A percentile compares a stretch with the other conserved stretches of the same genome.
These are phyloP conservation scores for Spisula subtruncata DNA, from an alignment of 2,888 invertebrate species.

Conservation along the genomic window DNA sequence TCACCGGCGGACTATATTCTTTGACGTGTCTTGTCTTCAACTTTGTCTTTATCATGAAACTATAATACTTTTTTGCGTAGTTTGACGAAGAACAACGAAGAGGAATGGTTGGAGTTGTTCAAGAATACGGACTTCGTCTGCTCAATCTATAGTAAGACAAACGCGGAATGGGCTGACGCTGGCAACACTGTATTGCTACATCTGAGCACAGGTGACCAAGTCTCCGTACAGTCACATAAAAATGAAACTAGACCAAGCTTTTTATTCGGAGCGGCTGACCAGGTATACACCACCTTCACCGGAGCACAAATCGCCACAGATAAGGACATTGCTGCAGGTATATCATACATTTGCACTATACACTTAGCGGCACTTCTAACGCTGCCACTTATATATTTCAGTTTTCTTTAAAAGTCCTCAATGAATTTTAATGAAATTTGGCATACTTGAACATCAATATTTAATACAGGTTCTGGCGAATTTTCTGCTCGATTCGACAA, in stretches of 20 bases:
- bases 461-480: too few relatives aligned
- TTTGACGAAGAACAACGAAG: constrained; percentile 9
- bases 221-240: constrained; percentile 48
- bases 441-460: too few relatives aligned
- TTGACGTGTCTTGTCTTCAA: too few relatives aligned
- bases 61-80: neutral
- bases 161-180: constrained; percentile 65
- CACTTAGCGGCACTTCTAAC: too few relatives aligned
- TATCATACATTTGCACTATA: too few relatives aligned
- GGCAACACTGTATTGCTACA: constrained; percentile 70
- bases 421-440: too few relatives aligned
- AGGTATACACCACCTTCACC: constrained; percentile 68
- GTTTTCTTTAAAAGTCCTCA: too few relatives aligned
- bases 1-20: too few relatives aligned
- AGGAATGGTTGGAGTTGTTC: constrained; percentile 22
- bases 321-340: constrained; percentile 18
- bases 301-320: constrained; percentile 60
- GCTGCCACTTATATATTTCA: too few relatives aligned
- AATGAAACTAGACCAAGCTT: constrained; percentile 33
- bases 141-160: constrained; percentile 60
- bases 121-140: constrained; percentile 65
- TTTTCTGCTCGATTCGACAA: too few relatives aligned
- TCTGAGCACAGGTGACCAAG: constrained; percentile 55
- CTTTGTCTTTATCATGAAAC: too few relatives aligned
- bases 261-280: constrained; percentile 56